phyloP scores from a whole-genome alignment of 2,113 vertebrate genomes.

The Crypturellus undulatus region DNA sequence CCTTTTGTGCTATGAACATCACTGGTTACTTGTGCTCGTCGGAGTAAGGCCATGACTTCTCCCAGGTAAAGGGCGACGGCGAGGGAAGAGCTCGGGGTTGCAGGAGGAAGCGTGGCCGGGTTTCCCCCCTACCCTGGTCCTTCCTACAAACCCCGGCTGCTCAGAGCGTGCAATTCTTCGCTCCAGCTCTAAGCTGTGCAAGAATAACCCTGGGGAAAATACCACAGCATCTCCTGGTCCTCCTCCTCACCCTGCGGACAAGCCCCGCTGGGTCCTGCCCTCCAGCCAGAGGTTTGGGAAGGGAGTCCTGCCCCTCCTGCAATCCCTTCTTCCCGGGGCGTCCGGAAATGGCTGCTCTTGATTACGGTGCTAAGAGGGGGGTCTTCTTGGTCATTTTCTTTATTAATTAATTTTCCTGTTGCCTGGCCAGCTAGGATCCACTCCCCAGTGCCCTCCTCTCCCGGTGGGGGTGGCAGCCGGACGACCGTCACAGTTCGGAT shows the following conservation, averaged over 20 bases:
- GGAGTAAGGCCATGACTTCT: constrained; percentile 66
- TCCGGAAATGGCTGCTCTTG: constrained; percentile 24
- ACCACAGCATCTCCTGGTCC: constrained; percentile 24
- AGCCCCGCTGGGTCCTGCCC: not conserved
- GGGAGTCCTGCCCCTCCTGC: constrained; percentile 59
- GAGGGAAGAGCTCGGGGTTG: not conserved
- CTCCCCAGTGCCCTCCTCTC: constrained; percentile 49
- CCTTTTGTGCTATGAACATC: constrained; percentile 56
- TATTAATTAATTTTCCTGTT: constrained; percentile 4
- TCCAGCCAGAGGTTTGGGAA: not conserved
- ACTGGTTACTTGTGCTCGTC: constrained; percentile 51
- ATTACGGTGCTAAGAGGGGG: constrained; percentile 31
- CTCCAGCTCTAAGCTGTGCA: not conserved
- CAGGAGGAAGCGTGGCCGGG: not conserved
- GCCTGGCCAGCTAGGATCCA: constrained; percentile 43
- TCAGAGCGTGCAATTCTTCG: constrained; percentile 45
- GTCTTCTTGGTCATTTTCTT: constrained; percentile 37
- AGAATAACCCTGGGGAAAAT: not conserved
- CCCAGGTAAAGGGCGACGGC: constrained; percentile 1
- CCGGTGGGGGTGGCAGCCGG: not conserved
- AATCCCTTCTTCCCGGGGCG: not conserved
- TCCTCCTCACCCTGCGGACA: not conserved
- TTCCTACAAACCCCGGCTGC: constrained; percentile 55
- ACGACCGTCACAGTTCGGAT: constrained; percentile 88
- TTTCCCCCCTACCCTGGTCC: constrained; percentile 45